phyloP scores from a whole-genome alignment of 2,888 invertebrate species.

The Volucella inanis region DNA sequence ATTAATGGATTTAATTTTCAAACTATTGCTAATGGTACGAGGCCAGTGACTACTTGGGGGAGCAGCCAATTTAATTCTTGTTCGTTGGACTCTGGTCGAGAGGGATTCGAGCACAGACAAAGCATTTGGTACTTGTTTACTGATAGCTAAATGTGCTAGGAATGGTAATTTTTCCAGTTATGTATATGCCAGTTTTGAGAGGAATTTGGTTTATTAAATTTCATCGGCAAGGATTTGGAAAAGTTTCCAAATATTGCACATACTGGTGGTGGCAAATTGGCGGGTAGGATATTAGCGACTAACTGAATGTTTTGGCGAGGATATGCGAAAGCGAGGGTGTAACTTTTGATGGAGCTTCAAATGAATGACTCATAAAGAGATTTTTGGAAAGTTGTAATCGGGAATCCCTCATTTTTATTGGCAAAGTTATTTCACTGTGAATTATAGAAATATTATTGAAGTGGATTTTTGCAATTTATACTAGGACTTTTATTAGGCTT shows the following conservation, averaged over 20 bases:
- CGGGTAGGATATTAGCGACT: too few species aligned
- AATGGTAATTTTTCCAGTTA: slow-evolving; percentile 19
- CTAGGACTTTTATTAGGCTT: too few species aligned
- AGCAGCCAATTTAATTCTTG: background rate
- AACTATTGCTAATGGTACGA: slow-evolving; percentile 49
- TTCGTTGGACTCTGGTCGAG: slow-evolving; percentile 19
- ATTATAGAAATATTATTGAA: too few species aligned
- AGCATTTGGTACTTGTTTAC: slow-evolving; percentile 27
- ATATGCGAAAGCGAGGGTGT: too few species aligned
- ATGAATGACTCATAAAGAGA: too few species aligned
- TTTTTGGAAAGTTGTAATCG: too few species aligned
- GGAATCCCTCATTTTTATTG: too few species aligned
- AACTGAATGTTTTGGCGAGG: too few species aligned
- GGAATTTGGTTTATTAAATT: slow-evolving; percentile 54
- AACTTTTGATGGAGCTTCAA: too few species aligned
- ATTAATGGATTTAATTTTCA: slow-evolving; percentile 74
- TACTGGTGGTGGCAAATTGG: too few species aligned
- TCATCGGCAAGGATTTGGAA: slow-evolving; percentile 4
- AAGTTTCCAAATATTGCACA: background rate
- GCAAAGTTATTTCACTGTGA: too few species aligned
- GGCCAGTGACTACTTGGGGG: background rate
- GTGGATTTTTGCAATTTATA: too few species aligned
- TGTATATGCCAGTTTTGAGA: slow-evolving; percentile 20
- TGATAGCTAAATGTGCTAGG: slow-evolving; percentile 7
- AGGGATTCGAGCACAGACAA: background rate